Evolutionary conservation across 2,888 invertebrate genomes (phyloP), one percentile per base, ranked within the genome.

Genomic region (Erynnis tages): DNA sequence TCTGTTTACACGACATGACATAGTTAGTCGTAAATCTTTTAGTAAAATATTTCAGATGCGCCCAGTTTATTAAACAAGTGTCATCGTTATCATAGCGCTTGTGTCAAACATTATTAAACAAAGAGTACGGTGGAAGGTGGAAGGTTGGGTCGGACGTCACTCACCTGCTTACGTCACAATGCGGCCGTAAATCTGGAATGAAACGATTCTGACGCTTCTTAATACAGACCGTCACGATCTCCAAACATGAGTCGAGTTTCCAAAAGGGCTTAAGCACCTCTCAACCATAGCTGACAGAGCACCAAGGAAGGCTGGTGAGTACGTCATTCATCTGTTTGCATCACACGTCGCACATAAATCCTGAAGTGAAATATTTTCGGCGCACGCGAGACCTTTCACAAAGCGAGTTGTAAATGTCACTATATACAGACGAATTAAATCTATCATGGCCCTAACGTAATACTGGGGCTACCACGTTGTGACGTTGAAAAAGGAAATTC

Each of bases 361-460:
- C 63, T 58, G 58, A 64, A 65, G 66, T 68, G 67, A 74, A 65
- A 66, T 75, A 73, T 71, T 71, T 71, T 66, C 60, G 68, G 63
- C 62, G 54, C 47, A 47, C 56, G 53, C 61, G 75, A 34, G 21
- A 69, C 76, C 76, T 76, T 75, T 68, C 57, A 59, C 57, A 43
- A 34, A 50, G 59, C 59, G 57, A 54, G 55, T 54, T 62, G 57
- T 63, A 68, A 70, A 65, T 70, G 73, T 69, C 74, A 65, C 54
- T 43, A 19, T 35, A 43, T 50, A 35, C 29, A 56, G 45, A 46
- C 58, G 49, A 58, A 57, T 41, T 47, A 58, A 66, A 66, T 67
- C 61, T 62, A 64, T 62, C 41, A 27, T 6, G 25, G 49, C 34
- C 29, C 52, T 59, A 56, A 56, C 54, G 54, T 55, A 56, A 58